phyloP scores from a whole-genome alignment of 2,888 invertebrate genomes.

The Tetragonisca angustula region DNA sequence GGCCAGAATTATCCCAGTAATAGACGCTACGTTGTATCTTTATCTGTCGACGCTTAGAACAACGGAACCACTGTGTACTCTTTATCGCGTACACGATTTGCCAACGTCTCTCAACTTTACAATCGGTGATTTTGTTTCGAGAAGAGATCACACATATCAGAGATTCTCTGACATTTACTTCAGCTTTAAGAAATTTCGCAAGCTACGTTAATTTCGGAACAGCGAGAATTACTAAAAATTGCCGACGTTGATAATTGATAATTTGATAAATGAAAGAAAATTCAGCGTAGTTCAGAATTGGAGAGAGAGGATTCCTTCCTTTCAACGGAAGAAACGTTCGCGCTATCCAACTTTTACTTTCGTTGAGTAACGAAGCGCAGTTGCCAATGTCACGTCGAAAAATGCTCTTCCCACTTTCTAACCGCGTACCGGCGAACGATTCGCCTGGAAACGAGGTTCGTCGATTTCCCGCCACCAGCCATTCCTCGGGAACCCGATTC shows the following conservation, averaged over 20 bases:
- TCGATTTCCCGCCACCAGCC: neutral
- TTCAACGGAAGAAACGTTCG: neutral
- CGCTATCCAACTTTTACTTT: slow-evolving; percentile 17
- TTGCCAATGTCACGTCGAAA: neutral
- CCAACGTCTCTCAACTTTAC: neutral
- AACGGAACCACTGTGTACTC: neutral
- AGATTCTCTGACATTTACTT: no score
- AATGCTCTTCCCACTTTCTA: slow-evolving; percentile 24
- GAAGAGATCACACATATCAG: neutral
- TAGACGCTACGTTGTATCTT: neutral
- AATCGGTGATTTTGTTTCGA: neutral
- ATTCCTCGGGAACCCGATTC: neutral
- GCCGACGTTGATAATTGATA: no score
- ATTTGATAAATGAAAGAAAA: no score
- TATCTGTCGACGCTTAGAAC: neutral
- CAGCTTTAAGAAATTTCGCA: no score
- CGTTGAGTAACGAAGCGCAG: neutral
- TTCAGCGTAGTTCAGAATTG: no score
- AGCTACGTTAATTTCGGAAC: no score
- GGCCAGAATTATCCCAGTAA: neutral
- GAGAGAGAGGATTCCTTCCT: neutral
- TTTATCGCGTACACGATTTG: neutral
- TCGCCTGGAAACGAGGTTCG: neutral
- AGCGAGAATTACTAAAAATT: no score
- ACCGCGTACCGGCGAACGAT: neutral